phyloP scores from a whole-genome alignment of 2,113 vertebrate species.

The Hiodon tergisus region DNA sequence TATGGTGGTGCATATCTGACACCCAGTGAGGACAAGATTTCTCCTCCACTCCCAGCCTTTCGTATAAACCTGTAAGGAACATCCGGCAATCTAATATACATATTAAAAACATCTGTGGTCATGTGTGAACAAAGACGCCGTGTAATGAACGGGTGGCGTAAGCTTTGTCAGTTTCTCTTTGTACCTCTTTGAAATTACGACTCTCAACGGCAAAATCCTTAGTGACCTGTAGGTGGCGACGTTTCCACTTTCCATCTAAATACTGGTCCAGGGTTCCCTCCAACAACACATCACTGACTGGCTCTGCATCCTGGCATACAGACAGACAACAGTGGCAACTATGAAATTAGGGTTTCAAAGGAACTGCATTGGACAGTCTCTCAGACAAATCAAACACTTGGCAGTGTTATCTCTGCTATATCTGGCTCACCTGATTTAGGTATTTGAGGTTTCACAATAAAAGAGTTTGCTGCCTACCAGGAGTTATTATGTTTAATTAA shows the following conservation, averaged over 20 bases:
- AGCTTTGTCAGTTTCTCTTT: not conserved
- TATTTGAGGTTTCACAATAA: too few relatives aligned
- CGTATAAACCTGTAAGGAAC: constrained; percentile 21
- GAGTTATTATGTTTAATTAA: too few relatives aligned
- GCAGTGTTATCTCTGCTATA: too few relatives aligned
- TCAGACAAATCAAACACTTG: too few relatives aligned
- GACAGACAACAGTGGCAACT: not conserved
- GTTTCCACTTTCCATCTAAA: constrained; percentile 32
- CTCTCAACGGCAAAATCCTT: constrained; percentile 42
- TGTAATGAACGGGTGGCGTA: not conserved
- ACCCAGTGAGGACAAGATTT: constrained; percentile 32
- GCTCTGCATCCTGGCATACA: constrained; percentile 24
- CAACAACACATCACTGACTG: constrained; percentile 32
- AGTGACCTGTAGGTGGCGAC: constrained; percentile 37
- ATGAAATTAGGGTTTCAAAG: not conserved
- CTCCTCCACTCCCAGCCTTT: constrained; percentile 17
- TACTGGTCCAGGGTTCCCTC: constrained; percentile 36
- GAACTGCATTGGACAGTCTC: not conserved
- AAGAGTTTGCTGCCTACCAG: too few relatives aligned
- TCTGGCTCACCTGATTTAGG: too few relatives aligned
- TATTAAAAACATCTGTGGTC: not conserved
- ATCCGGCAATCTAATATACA: not conserved
- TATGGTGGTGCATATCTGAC: constrained; percentile 32
- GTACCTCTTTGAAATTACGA: constrained; percentile 42
- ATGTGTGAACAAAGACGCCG: not conserved